Percentiles rank a stretch among this genome's conserved stretches.
Conservation (phyloP, 2,888 invertebrate species). For the Graphium colonna region DNA sequence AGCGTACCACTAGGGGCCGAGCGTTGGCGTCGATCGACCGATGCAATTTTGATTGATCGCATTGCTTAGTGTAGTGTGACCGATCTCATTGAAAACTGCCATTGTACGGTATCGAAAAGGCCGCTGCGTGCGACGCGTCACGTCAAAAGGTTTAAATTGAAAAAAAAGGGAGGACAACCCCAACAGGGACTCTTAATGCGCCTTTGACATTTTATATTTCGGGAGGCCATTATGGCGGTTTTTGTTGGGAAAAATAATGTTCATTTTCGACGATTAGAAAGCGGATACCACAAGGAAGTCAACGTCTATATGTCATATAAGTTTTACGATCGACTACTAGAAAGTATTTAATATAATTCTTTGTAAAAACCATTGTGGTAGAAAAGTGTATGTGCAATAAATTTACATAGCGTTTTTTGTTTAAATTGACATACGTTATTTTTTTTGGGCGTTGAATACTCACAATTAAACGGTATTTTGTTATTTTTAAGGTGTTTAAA, state of each 20-base stretch:
- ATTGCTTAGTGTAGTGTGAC: conserved; percentile 79
- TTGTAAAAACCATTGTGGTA: too few relatives aligned
- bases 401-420: too few relatives aligned
- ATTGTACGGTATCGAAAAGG: conserved; percentile 70
- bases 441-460: too few relatives aligned
- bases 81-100: conserved; percentile 78
- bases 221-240: conserved; percentile 54
- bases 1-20: conserved; percentile 42
- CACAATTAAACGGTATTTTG: too few relatives aligned
- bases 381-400: too few relatives aligned
- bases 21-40: conserved; percentile 66
- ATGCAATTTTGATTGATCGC: conserved; percentile 79
- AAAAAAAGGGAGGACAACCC: conserved; percentile 73
- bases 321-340: too few relatives aligned
- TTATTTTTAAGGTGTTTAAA: too few relatives aligned
- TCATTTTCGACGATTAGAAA: conserved; percentile 12
- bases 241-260: conserved; percentile 38
- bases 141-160: conserved; percentile 78
- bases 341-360: too few relatives aligned
- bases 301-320: too few relatives aligned
- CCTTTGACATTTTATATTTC: conserved; percentile 71
- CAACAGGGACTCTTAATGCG: conserved; percentile 50
- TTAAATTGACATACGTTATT: too few relatives aligned
- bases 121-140: conserved; percentile 72
- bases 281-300: conserved; percentile 1